A percentile compares a stretch with the other conserved stretches of the same genome.
These are phyloP conservation scores for Meloe dianella DNA, from an alignment of 2,888 invertebrate species.

Conservation along the genomic window DNA sequence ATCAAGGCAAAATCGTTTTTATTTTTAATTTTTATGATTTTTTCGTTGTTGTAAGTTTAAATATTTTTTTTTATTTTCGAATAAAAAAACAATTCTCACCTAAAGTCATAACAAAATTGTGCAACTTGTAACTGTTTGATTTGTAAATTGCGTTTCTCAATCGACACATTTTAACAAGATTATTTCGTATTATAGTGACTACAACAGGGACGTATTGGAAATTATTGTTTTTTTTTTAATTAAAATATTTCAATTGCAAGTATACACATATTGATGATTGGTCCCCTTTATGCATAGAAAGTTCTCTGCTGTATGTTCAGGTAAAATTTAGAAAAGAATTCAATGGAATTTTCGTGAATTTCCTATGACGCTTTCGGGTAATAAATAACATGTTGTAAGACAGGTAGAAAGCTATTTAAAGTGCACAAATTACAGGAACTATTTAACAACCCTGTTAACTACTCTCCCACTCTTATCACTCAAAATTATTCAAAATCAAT, in stretches of 20 bases:
- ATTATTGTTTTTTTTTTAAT: neutral
- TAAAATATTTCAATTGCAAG: no score
- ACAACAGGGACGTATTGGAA: neutral
- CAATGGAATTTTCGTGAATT: no score
- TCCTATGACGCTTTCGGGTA: no score
- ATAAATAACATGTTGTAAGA: neutral
- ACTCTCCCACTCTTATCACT: no score
- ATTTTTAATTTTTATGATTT: neutral
- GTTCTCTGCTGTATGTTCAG: no score
- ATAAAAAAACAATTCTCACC: neutral
- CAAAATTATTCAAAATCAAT: neutral
- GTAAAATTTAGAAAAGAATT: no score
- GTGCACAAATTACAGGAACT: neutral
- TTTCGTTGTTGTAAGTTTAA: neutral
- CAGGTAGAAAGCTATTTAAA: no score
- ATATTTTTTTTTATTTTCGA: neutral
- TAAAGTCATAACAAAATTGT: conserved; percentile 10
- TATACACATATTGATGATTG: no score
- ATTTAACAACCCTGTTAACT: no score
- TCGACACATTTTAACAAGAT: conserved; percentile 15
- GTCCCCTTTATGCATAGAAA: no score
- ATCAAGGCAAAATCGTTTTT: neutral
- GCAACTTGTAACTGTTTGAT: conserved; percentile 15
- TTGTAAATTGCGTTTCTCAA: conserved; percentile 17
- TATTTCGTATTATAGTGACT: neutral